Evolutionary conservation across 92 coral and sea anemone species (phyloP), one percentile per base, ranked within the genome.

Genomic region (Epizoanthus rinbou): DNA sequence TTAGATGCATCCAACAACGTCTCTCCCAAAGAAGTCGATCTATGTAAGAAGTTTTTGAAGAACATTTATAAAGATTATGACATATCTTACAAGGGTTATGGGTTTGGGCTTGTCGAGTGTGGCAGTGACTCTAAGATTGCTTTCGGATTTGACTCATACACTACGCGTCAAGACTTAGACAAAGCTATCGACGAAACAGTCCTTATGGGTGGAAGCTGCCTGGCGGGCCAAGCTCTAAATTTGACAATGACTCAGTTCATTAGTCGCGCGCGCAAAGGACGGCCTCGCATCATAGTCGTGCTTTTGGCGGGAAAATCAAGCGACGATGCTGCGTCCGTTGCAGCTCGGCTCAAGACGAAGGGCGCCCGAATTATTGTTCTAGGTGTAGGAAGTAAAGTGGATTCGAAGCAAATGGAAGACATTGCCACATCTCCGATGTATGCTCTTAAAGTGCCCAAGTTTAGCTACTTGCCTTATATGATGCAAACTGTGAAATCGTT

Each of bases 91-190:
- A 58, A 47, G 18, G 85, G 83, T 37, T 71, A 79, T 60, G 84
- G 80, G 18, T 85, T 89, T 65, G 95, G 91, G 37, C 53, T 91
- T n/a, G 73, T 84, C 9, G 89, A 86, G 67, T 91, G 92, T 60
- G 84, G 81, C 25, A 87, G 58, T 58, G 84, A 24, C 37, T 82
- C 83, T 19, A 70, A 39, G 59, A 50, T 58, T 78, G 73, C 81
- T 25, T 69, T 54, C 83, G 84, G 80, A 62, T 25, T 68, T 21
- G 71, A 28, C 19, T 74, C 67, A 18, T 64, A 87, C 84, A 50
- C 67, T 22, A n/a, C 75, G 4, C 11, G 35, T 31, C 57, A 72
- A 28, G 60, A 35, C 3, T 59, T 83, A 21, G 74, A 87, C 28
- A 76, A 76, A n/a, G 75, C 66, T 43, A n/a, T 76, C 18, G 73